Percentiles rank a stretch among this genome's conserved stretches.
Evolutionary conservation across 2,888 invertebrate species (phyloP).

Genomic region (Agrotis puta): DNA sequence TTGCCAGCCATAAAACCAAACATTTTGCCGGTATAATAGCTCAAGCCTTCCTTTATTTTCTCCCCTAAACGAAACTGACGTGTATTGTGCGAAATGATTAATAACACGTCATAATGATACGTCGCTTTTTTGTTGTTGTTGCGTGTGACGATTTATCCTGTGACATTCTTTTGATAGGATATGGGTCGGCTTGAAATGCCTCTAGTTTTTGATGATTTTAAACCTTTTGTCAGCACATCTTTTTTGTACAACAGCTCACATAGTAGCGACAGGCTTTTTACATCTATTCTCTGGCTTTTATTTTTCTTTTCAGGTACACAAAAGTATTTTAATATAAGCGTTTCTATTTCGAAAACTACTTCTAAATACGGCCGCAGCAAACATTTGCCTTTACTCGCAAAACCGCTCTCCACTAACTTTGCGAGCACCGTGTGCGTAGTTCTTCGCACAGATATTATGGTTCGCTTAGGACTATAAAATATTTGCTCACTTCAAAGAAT

Average conservation of each 20-base stretch:
- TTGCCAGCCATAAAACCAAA: constrained; percentile 75
- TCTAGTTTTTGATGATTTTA: constrained; percentile 48
- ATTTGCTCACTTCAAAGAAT: constrained; percentile 53
- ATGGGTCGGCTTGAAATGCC: constrained; percentile 74
- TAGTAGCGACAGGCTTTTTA: not conserved
- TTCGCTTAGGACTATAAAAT: constrained; percentile 53
- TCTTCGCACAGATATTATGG: constrained; percentile 45
- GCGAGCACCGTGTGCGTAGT: constrained; percentile 31
- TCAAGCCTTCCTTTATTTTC: constrained; percentile 83
- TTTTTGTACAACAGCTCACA: not conserved
- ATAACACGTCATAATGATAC: constrained; percentile 85
- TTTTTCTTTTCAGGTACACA: constrained; percentile 9
- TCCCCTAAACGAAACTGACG: constrained; percentile 79
- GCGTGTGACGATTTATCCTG: constrained; percentile 70
- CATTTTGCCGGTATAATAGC: constrained; percentile 81
- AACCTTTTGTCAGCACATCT: constrained; percentile 23
- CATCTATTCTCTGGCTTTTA: not conserved
- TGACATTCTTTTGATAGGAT: constrained; percentile 83
- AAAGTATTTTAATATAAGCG: constrained; percentile 41
- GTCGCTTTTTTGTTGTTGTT: constrained; percentile 78
- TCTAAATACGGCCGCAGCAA: constrained; percentile 40
- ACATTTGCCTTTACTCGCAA: constrained; percentile 52
- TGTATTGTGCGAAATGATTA: constrained; percentile 89
- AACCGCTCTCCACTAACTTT: constrained; percentile 47
- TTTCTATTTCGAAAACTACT: constrained; percentile 42